Conservation (phyloP, 1,140 invertebrate genomes). For the Nasonia vitripennis region DNA sequence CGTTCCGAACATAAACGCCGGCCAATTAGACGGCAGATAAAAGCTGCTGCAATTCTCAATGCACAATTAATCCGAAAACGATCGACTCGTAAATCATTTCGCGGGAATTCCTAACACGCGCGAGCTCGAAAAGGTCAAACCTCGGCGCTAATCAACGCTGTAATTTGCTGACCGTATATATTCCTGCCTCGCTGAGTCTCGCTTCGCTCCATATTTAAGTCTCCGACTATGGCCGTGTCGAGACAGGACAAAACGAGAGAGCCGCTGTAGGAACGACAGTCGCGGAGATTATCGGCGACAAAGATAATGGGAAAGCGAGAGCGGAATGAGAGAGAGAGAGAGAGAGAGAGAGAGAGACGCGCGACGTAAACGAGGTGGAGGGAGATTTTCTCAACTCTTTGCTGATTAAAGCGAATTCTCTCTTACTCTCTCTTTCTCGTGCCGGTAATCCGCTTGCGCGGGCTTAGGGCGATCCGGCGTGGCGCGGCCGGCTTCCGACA, state of each 20-base stretch:
- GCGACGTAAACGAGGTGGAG: conserved; percentile 6
- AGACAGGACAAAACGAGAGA: neutral
- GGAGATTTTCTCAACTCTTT: conserved; percentile 57
- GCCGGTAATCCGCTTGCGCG: conserved; percentile 59
- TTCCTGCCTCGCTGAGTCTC: neutral
- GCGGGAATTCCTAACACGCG: neutral
- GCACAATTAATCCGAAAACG: neutral
- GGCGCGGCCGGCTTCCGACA: neutral
- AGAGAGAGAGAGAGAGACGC: neutral
- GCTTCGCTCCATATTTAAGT: neutral
- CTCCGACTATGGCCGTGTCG: neutral
- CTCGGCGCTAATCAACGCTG: neutral
- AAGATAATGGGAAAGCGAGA: conserved; percentile 19
- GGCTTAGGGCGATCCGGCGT: neutral
- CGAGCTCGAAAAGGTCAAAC: neutral
- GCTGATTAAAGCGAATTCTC: conserved; percentile 61
- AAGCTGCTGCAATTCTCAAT: neutral
- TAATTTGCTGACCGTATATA: neutral
- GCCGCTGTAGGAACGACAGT: neutral
- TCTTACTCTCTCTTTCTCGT: conserved; percentile 38
- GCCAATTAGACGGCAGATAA: neutral
- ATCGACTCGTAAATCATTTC: neutral
- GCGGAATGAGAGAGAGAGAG: neutral
- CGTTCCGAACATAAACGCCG: conserved; percentile 2
- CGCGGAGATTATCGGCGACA: conserved; percentile 8